Base-by-base conservation (phyloP, 2,113 vertebrate species). In the Gadus chalcogrammus region DNA sequence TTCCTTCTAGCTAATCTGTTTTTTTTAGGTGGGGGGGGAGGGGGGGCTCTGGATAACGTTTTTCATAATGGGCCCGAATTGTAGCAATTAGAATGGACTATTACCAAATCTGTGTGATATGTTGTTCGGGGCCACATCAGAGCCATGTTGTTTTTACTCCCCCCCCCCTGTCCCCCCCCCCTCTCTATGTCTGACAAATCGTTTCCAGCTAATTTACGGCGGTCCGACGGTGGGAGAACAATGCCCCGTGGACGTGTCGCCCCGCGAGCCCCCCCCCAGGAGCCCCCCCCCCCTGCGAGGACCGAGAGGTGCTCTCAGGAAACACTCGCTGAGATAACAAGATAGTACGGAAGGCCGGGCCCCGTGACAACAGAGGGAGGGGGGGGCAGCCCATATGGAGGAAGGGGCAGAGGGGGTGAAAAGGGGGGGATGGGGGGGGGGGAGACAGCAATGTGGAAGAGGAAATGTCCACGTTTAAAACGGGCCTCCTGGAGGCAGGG, bases 311-410 rank as follows among this genome's bases (percentile, higher is more conserved):
- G 84, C 86, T 87, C 71, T 20, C 70, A 89, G 90, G 89, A 91
- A 91, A 84, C 87, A 87, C 88, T 91, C 81, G 84, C 90, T 91
- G 89, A 90, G 90, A 91, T 89, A 91, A 91, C 88, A 91, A 91
- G 88, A 90, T 91, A 90, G 88, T 84, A 82, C 77, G 81, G 79
- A 88, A 85, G 78, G 85, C 82, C 76, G 80, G 82, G 83, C 77
- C 78, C 83, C 38, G 42, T 48, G 42, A 48, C 42, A 48, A 48
- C 42, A 48, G 78, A 79, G 73, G 82, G 88, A 81, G 82, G 82
- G 81, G 1, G 48, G 61, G 68, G 75, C 68, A 59, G 81, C 24
- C 65, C 65, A 62, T 35, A 35, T 68, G 61, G 79, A 76, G 59
- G 68, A 69, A 64, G 71, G 58, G 42, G 56, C 27, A 22, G 55